Base-by-base conservation (phyloP, 2,113 vertebrate genomes). In the Cyphomyrus discorhynchus region DNA sequence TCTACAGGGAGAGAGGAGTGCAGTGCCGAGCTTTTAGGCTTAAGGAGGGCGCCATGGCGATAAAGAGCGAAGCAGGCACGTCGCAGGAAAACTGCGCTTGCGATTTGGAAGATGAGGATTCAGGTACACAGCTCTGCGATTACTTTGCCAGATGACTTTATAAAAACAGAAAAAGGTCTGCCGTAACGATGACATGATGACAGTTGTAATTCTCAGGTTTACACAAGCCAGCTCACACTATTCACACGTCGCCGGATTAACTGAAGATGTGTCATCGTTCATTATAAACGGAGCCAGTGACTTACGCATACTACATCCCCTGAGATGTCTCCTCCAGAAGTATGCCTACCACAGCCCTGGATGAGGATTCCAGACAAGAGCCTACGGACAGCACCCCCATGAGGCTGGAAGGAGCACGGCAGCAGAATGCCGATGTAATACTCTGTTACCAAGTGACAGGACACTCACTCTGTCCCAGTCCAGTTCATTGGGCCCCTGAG, bases 201-300 rank as follows among this genome's bases (percentile, higher is more conserved):
- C 83, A 49, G 42, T 50, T 8, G 1, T 50, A 47, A 86, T 46
- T 80, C 15, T 17, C n/a, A 50, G 45, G 24, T 56, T 27, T 53
- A 35, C 27, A 19, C n/a, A 31, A 53, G 17, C 74, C 50, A 56
- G 47, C 47, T 47, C 31, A 1, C 13, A 5, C 27, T 87, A 31
- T 35, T 27, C 7, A 53, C 49, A 27, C 50, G 1, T 53, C 24
- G 35, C 58, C 80, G 91, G n/a, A 70, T 92, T 62, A 88, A 90
- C 89, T 88, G 86, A 88, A 91, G 42, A 90, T n/a, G 24, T 83
- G 87, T 90, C 90, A 92, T 89, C 91, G 87, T 70, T 74, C 62
- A 27, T 85, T 52, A 62, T 91, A 90, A 93, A 86, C 8, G 1
- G 19, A 50, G 21, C 24, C 42, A 13, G 42, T 49, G 45, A 50